These are phyloP conservation scores for Xenentodon cancila DNA, from an alignment of 2,797 vertebrate species.

Conservation along the genomic window DNA sequence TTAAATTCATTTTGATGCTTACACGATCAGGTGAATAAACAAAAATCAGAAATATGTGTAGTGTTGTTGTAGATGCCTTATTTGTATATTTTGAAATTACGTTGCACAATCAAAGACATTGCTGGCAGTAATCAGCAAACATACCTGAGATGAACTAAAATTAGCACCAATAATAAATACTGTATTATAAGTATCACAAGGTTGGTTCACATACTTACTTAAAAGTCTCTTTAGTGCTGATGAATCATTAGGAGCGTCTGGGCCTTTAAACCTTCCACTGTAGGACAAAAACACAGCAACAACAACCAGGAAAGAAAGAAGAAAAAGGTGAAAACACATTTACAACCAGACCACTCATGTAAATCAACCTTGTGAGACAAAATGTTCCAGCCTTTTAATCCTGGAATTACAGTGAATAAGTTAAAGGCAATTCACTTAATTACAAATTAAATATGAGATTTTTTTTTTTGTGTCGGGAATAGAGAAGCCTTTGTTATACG, in stretches of 20 bases:
- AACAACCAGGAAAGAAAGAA: too few species aligned
- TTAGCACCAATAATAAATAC: background rate
- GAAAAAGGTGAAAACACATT: background rate
- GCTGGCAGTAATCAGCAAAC: too few species aligned
- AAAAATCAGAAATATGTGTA: too few species aligned
- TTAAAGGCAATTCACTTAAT: constrained; percentile 18
- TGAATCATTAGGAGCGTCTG: constrained; percentile 73
- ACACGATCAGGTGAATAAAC: too few species aligned
- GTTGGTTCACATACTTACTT: constrained; percentile 64
- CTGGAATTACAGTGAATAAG: constrained; percentile 11
- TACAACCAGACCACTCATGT: background rate
- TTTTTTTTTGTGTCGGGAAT: constrained; percentile 25
- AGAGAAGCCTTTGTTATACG: constrained; percentile 53
- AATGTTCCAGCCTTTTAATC: background rate
- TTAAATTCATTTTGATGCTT: too few species aligned
- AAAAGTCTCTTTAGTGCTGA: constrained; percentile 58
- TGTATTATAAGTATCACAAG: background rate
- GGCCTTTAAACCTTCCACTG: constrained; percentile 58
- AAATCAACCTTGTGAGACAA: background rate
- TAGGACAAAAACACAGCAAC: constrained; percentile 20
- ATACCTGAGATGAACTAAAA: background rate
- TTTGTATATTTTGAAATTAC: too few species aligned
- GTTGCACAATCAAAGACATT: too few species aligned
- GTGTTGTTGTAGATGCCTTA: too few species aligned
- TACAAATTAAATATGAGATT: constrained; percentile 17